Evolutionary conservation across 1,140 invertebrate genomes (phyloP).

Genomic region (Vanessa tameamea): DNA sequence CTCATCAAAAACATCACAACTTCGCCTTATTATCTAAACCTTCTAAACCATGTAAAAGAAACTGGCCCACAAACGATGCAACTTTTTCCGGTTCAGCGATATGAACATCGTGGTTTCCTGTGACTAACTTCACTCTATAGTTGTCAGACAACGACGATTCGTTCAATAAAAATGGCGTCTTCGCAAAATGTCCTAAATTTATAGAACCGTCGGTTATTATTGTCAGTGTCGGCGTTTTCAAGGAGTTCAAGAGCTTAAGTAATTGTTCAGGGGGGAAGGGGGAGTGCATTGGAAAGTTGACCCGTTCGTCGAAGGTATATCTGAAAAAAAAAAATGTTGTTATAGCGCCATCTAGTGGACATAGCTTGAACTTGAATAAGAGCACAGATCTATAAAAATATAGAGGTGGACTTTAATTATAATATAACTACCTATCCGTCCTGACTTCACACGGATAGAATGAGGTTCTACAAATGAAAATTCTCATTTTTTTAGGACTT

Average conservation of each 20-base stretch:
- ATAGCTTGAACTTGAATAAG: not conserved
- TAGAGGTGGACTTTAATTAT: not conserved
- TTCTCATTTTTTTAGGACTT: too few relatives aligned
- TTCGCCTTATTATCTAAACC: slow-evolving; percentile 55
- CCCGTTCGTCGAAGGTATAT: slow-evolving; percentile 59
- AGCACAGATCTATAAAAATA: not conserved
- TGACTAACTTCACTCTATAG: slow-evolving; percentile 42
- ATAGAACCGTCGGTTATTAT: slow-evolving; percentile 42
- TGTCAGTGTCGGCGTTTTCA: slow-evolving; percentile 41
- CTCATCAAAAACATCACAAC: slow-evolving; percentile 41
- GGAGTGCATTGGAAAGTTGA: slow-evolving; percentile 36
- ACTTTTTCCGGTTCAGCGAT: slow-evolving; percentile 49
- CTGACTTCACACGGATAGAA: too few relatives aligned
- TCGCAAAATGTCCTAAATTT: slow-evolving; percentile 27
- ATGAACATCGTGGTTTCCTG: slow-evolving; percentile 57
- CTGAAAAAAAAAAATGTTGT: slow-evolving; percentile 41
- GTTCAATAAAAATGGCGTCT: slow-evolving; percentile 47
- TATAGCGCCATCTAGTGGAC: not conserved
- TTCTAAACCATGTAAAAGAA: slow-evolving; percentile 50
- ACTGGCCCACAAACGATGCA: slow-evolving; percentile 45
- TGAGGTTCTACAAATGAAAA: too few relatives aligned
- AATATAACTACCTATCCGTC: too few relatives aligned
- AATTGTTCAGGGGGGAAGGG: slow-evolving; percentile 46
- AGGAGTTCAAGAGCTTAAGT: slow-evolving; percentile 37
- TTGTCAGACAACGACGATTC: slow-evolving; percentile 45